phyloP scores from a whole-genome alignment of 2,888 invertebrate species.

The Digitonthophagus gazella region DNA sequence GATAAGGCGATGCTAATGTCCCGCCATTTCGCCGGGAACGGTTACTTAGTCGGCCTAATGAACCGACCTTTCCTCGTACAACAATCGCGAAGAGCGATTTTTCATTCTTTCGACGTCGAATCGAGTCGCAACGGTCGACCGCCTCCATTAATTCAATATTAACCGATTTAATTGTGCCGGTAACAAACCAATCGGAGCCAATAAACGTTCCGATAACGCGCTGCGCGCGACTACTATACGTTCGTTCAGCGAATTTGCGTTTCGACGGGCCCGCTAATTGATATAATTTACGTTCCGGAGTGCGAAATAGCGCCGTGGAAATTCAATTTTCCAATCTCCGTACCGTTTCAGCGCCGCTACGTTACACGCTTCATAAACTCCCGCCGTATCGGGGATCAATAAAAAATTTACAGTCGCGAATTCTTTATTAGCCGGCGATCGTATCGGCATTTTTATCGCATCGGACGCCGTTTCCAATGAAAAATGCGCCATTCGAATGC shows the following conservation, averaged over 20 bases:
- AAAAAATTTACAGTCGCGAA: conserved; percentile 14
- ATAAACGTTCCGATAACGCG: background rate
- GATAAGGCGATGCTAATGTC: conserved; percentile 14
- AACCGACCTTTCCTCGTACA: conserved; percentile 6
- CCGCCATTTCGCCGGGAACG: conserved; percentile 4
- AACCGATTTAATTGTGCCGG: background rate
- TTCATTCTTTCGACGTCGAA: background rate
- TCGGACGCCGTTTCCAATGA: background rate
- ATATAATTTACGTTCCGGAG: background rate
- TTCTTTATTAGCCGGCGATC: conserved; percentile 8
- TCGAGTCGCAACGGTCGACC: background rate
- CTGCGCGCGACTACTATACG: no score
- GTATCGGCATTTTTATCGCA: background rate
- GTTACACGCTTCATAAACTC: background rate
- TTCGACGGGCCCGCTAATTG: background rate
- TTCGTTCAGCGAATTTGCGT: background rate
- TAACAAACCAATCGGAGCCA: background rate
- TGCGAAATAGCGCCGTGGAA: background rate
- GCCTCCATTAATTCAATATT: background rate
- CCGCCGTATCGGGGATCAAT: conserved; percentile 7
- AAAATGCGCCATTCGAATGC: background rate
- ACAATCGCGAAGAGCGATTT: background rate
- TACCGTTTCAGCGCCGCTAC: background rate
- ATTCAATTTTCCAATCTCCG: background rate
- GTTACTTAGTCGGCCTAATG: background rate